These are phyloP conservation scores for Peromyscus attwateri DNA, from an alignment of 2,797 vertebrate species.

Conservation along the genomic window DNA sequence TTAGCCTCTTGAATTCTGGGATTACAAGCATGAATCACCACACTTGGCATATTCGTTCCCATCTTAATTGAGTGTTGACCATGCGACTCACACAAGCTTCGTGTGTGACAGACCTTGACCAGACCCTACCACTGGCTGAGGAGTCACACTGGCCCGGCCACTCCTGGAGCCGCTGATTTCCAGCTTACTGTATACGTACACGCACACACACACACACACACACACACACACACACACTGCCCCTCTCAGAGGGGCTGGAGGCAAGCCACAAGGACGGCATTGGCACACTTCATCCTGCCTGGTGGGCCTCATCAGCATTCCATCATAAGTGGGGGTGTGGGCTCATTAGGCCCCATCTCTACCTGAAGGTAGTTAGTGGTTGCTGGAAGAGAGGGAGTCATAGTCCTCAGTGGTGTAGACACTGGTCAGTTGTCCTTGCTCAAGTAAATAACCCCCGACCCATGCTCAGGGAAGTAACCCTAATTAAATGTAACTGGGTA, in stretches of 20 bases:
- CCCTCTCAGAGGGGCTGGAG: not conserved
- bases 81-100: not conserved
- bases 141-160: accelerated
- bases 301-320: not conserved
- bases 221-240: not conserved
- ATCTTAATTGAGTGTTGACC: not conserved
- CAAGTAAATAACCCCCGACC: not conserved
- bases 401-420: not conserved
- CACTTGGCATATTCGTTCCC: not conserved
- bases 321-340: not conserved
- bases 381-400: not conserved
- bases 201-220: too few relatives aligned
- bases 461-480: not conserved
- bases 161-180: not conserved
- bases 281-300: not conserved
- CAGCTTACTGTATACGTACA: too few relatives aligned
- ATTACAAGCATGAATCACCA: not conserved
- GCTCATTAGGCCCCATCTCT: not conserved
- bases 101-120: not conserved
- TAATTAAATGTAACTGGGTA: not conserved
- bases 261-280: not conserved
- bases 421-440: not conserved
- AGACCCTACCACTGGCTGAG: not conserved
- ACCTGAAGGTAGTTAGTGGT: not conserved
- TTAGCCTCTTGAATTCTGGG: not conserved